Base-by-base conservation (phyloP, 2,888 invertebrate genomes). In the Rhabditophanes sp. region DNA sequence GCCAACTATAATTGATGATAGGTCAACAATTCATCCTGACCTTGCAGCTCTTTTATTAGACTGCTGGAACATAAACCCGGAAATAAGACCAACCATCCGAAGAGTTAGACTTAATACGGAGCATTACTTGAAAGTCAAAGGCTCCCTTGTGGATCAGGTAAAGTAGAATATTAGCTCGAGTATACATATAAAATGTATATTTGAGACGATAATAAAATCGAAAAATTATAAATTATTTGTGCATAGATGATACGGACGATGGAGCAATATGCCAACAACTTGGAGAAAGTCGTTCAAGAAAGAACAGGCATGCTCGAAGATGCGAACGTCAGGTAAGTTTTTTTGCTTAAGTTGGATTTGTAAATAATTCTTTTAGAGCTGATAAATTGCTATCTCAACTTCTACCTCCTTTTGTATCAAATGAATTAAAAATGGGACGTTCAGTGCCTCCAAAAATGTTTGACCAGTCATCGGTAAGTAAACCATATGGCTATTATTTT, bases 221-320 rank as follows among this genome's bases (percentile, higher is more conserved):
- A n/a, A n/a, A n/a, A n/a, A n/a, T n/a, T n/a, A n/a, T n/a, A n/a
- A n/a, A n/a, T n/a, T n/a, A n/a, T n/a, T n/a, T n/a, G n/a, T n/a
- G n/a, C n/a, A n/a, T n/a, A n/a, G n/a, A n/a, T n/a, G n/a, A n/a
- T n/a, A n/a, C n/a, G n/a, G n/a, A n/a, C n/a, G 14, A 21, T 39
- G 37, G 22, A 39, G 11, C 15, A 56, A 31, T 61, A 61, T 28
- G 58, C 62, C 8, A 62, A 62, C 30, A 62, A 62, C 34, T 39
- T 63, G 24, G 62, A 62, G 39, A 61, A 63, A 25, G 19, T 62
- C 5, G 62, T 62, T 5, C 43, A 55, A 16, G 62, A 62, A 24
- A 34, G 62, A 36, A 62, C 62, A 15, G 58, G 56, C 39, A 56
- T 62, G 57, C 42, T 61, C 32, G 62, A 62, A 30, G 62, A 62